Evolutionary conservation across 2,888 invertebrate species (phyloP).

Genomic region (Drepana falcataria): DNA sequence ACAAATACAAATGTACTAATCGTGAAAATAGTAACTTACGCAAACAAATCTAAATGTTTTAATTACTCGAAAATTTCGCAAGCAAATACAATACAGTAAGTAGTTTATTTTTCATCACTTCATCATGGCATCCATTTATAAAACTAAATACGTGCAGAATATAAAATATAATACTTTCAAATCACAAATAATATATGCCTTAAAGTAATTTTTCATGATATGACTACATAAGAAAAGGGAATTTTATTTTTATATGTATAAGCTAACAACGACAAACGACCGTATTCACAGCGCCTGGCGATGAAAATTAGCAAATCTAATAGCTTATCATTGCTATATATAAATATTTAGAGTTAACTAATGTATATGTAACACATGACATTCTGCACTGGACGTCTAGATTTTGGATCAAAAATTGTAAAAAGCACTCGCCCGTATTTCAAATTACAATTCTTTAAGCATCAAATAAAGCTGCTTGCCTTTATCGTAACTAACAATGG

Average conservation of each 20-base stretch:
- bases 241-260: neutral
- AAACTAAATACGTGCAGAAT: constrained; percentile 34
- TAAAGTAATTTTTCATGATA: constrained; percentile 38
- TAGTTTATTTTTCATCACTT: constrained; percentile 2
- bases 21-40: too few relatives aligned
- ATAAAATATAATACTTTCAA: constrained; percentile 12
- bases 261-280: neutral
- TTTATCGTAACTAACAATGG: constrained; percentile 41
- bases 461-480: too few relatives aligned
- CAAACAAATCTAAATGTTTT: too few relatives aligned
- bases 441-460: too few relatives aligned
- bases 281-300: neutral
- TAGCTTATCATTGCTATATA: neutral
- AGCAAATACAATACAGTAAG: too few relatives aligned
- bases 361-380: too few relatives aligned
- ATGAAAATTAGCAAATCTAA: neutral
- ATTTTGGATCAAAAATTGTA: too few relatives aligned
- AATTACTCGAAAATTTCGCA: too few relatives aligned
- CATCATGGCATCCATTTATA: constrained; percentile 45
- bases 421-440: too few relatives aligned
- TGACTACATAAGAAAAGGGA: constrained; percentile 27
- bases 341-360: neutral
- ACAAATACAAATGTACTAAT: too few relatives aligned
- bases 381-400: too few relatives aligned
- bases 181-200: constrained; percentile 14